Evolutionary conservation across 2,113 vertebrate genomes (phyloP), one percentile per base, ranked within the genome.

Genomic region (Notothenia coriiceps): DNA sequence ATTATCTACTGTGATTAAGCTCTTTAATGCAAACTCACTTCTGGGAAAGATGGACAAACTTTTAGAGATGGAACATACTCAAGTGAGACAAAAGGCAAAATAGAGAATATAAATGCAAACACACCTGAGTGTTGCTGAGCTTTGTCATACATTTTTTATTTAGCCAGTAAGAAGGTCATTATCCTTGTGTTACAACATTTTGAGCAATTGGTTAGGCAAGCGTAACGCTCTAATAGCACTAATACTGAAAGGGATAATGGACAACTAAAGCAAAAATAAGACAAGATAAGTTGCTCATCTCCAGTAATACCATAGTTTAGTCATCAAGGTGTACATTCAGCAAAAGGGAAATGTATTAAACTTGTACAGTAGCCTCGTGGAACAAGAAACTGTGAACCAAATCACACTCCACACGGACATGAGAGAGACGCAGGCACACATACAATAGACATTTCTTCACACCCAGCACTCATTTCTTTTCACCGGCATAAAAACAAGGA

Each of bases 381-480:
- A 10, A 47, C 55, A 50, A 81, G 20, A 78, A 57, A 74, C 43
- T 12, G 17, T 46, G 10, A 67, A 22, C 4, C 25, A 51, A 49
- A 35, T 43, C 20, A 13, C 17, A 65, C 40, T 52, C 18, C 6
- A n/a, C 40, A 33, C 49, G 50, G 49, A 71, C 47, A 35, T 51
- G 8, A 75, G 12, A 63, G 10, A 50, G 29, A 43, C 6, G 10
- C 55, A 77, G 49, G 49, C 72, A 74, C 47, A 62, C 5, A 7
- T 68, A 78, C 69, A 84, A 77, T 75, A 47, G 60, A 83, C 86
- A 83, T 55, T 59, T 83, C 76, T 80, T 80, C 76, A 75, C 84
- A 77, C 79, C 75, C 74, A 79, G 69, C 84, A 75, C 74, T 62
- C 59, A 61, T 68, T 81, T 86, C 74, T 79, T 82, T 86, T 84